Base-by-base conservation (phyloP, 2,797 vertebrate genomes). In the Squalus acanthias region DNA sequence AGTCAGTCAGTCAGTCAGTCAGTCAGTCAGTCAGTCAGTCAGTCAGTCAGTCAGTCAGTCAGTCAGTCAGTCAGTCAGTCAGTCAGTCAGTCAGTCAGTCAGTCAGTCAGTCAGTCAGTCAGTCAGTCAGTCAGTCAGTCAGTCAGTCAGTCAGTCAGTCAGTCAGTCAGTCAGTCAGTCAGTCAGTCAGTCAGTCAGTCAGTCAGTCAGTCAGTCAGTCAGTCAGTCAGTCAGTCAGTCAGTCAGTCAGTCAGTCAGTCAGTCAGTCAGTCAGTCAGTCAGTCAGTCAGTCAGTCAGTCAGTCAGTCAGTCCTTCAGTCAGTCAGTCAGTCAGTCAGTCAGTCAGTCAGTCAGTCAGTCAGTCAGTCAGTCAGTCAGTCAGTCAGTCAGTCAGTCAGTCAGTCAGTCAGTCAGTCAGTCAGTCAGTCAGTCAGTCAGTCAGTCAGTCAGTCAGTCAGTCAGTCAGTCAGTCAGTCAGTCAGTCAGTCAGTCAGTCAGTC, bases 71-170 rank as follows among this genome's bases (percentile, higher is more conserved):
- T 88, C 85, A 88, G 85, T 88, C 85, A 88, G 85, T 88, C 85
- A 88, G n/a, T 88, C 85, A 88, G n/a, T 88, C 85, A 88, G 85
- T 88, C 6, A 88, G 85, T 88, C 85, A 88, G n/a, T 88, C 85
- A 88, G 85, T 88, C 85, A 88, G 85, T 88, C 85, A 88, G n/a
- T 88, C 85, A 88, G 85, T 88, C 85, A 88, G 85, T 88, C 85
- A 88, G n/a, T 88, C 85, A 88, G 85, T 88, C 85, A 88, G 85
- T 88, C 85, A 88, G n/a, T 88, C 85, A 88, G n/a, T 88, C 85
- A 88, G 85, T 88, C 85, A 88, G n/a, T 88, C 85, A 88, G 85
- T 88, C 85, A 88, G n/a, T 88, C 85, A 88, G 85, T 88, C 85
- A 88, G 85, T 88, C 85, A 88, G n/a, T 88, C 85, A 88, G 85